These are phyloP conservation scores for Onchidella celtica DNA, from an alignment of 2,888 invertebrate species.

Conservation along the genomic window DNA sequence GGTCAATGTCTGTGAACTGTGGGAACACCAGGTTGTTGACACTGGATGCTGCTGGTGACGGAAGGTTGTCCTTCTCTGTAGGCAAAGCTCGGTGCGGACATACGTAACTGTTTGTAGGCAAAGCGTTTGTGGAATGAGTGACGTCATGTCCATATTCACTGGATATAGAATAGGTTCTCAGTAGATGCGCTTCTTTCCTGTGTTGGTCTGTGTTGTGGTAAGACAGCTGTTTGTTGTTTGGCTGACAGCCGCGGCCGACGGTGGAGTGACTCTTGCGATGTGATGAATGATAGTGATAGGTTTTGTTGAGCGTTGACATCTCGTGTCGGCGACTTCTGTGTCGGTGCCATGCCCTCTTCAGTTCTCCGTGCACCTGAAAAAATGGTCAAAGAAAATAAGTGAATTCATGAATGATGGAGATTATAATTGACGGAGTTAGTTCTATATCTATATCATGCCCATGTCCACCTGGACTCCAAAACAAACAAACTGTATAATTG, in stretches of 20 bases:
- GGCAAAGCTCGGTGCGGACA: neutral
- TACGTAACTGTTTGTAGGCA: constrained; percentile 3
- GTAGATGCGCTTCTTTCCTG: neutral
- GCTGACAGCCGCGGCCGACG: neutral
- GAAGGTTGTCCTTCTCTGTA: neutral
- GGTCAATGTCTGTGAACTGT: neutral
- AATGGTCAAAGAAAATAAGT: too few species aligned
- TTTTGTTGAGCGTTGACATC: constrained; percentile 15
- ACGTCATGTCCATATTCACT: neutral
- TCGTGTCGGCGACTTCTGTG: constrained; percentile 46
- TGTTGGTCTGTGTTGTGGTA: neutral
- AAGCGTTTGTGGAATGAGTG: neutral
- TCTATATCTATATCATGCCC: too few species aligned
- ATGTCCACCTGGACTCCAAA: too few species aligned
- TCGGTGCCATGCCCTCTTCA: constrained; percentile 51
- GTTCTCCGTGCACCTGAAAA: constrained; percentile 51
- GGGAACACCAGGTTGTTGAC: neutral
- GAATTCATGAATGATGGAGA: too few species aligned
- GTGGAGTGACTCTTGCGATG: constrained; percentile 9
- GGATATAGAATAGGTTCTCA: neutral
- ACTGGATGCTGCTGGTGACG: neutral
- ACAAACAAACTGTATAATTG: too few species aligned
- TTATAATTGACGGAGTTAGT: too few species aligned
- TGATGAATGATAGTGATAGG: constrained; percentile 21
- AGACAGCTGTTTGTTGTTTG: too few species aligned